These are phyloP conservation scores for Exaiptasia diaphana DNA, from an alignment of 64 coral and sea anemone genomes.

Conservation along the genomic window DNA sequence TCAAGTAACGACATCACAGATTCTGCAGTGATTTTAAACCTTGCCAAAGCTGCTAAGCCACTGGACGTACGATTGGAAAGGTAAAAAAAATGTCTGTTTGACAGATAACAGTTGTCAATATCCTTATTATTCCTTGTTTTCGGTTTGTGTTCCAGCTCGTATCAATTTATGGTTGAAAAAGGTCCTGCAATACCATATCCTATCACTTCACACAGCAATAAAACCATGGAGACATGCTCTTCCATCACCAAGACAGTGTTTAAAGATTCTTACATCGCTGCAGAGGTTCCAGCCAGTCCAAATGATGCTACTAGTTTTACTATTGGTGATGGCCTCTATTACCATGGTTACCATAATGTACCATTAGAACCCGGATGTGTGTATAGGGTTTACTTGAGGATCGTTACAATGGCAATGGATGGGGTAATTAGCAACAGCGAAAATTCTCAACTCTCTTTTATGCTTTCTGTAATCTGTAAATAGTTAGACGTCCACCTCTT, in stretches of 20 bases:
- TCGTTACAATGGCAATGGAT: constrained; percentile 5
- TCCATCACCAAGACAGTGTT: no score
- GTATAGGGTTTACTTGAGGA: neutral
- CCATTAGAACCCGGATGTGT: neutral
- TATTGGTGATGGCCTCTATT: neutral
- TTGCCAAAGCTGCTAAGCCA: neutral
- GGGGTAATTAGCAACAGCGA: neutral
- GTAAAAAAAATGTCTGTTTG: neutral
- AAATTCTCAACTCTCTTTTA: no score
- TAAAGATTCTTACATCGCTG: neutral
- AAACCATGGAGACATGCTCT: neutral
- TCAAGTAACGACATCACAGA: neutral
- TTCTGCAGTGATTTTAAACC: neutral
- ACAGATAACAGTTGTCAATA: no score
- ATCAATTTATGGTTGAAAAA: neutral
- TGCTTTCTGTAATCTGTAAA: no score
- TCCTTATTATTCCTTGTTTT: no score
- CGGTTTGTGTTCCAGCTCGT: neutral
- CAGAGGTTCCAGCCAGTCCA: neutral
- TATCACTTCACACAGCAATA: neutral
- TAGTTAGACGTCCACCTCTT: no score
- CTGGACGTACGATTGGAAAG: neutral
- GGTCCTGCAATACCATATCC: neutral
- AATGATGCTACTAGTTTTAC: neutral
- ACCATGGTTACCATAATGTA: neutral